A percentile compares a stretch with the other conserved stretches of the same genome.
These are phyloP conservation scores for Podiceps cristatus DNA, from an alignment of 2,113 vertebrate species.

Conservation along the genomic window DNA sequence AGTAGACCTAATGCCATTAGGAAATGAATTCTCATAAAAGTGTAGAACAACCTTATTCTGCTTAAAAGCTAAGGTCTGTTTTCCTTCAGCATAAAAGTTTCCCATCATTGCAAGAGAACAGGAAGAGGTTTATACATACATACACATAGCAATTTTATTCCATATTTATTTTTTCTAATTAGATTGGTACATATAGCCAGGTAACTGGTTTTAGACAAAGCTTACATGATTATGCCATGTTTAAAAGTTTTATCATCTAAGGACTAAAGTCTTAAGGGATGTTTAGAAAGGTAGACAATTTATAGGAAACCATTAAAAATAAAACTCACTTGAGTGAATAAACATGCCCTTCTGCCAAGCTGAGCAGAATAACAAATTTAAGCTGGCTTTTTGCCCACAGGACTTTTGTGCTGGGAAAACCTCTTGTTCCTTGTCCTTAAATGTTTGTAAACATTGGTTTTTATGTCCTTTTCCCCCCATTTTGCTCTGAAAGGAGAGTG, in stretches of 20 bases:
- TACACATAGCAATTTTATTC: not conserved
- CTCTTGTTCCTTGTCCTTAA: constrained; percentile 19
- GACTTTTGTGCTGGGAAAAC: constrained; percentile 22
- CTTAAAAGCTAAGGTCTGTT: not conserved
- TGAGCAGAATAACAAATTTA: constrained; percentile 40
- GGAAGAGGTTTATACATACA: not conserved
- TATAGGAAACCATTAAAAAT: constrained; percentile 12
- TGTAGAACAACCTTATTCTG: not conserved
- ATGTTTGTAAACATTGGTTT: not conserved
- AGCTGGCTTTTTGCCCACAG: constrained; percentile 10
- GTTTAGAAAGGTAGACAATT: not conserved
- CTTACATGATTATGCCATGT: not conserved
- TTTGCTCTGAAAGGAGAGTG: not conserved
- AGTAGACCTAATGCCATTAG: not conserved
- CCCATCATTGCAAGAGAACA: not conserved
- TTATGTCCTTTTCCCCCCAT: not conserved
- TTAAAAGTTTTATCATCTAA: not conserved
- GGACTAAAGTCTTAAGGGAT: not conserved
- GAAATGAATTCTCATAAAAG: not conserved
- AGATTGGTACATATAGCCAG: not conserved
- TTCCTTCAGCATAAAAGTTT: not conserved
- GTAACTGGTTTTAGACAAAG: not conserved
- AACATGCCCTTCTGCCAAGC: constrained; percentile 49
- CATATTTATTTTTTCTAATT: not conserved
- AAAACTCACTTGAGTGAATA: constrained; percentile 37